Conservation (phyloP, 2,888 invertebrate genomes). For the Epistrophe grossulariae region DNA sequence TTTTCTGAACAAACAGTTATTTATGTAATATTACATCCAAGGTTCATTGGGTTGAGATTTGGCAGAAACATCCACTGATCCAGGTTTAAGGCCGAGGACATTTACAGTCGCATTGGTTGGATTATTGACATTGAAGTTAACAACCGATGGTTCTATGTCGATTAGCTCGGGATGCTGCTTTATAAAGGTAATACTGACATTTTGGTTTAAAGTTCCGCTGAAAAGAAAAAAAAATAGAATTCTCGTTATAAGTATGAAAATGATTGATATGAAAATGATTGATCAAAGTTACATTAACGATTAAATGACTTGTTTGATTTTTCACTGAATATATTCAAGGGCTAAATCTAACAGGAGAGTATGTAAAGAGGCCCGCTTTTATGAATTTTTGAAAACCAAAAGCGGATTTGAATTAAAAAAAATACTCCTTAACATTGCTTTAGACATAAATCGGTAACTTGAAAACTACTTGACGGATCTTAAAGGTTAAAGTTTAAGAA, state of each 20-base stretch:
- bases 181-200: conserved; percentile 85
- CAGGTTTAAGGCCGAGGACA: conserved; percentile 87
- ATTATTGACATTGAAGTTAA: conserved; percentile 81
- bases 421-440: no score
- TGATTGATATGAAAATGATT: neutral
- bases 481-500: no score
- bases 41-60: conserved; percentile 85
- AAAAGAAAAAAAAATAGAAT: conserved; percentile 15
- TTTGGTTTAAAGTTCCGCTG: conserved; percentile 78
- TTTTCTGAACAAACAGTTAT: neutral
- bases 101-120: conserved; percentile 84
- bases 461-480: no score
- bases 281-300: neutral
- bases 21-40: conserved; percentile 79
- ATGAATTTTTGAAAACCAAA: no score
- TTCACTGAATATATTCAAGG: no score
- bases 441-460: no score
- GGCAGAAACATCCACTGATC: conserved; percentile 87
- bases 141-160: conserved; percentile 84
- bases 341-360: no score
- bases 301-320: no score
- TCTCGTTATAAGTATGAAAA: neutral
- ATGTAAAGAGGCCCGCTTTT: no score
- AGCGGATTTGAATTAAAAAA: no score
- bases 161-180: conserved; percentile 88